Base-by-base conservation (phyloP, 2,113 vertebrate genomes). In the Pseudonaja textilis region DNA sequence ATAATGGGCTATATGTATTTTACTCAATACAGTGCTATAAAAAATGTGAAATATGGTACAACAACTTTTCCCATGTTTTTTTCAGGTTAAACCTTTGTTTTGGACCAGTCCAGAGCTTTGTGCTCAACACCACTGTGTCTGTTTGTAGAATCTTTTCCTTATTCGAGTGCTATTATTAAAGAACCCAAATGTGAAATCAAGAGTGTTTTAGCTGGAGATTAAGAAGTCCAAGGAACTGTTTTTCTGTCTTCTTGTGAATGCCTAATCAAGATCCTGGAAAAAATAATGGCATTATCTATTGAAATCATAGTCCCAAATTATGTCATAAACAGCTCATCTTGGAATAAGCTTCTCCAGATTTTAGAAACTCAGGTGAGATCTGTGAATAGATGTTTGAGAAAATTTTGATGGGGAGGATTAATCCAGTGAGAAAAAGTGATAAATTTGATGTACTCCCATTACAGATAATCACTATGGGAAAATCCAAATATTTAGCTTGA, bases 401-500 rank as follows among this genome's bases (percentile, higher is more conserved):
- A 55, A 57, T 85, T 85, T 42, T 42, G 14, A 89, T 20, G 14
- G 23, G 25, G 7, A 26, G 23, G 34, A 25, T 91, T 55, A 56
- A 12, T 87, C 52, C 5, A 14, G 23, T 88, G 29, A 11, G 39
- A 47, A 86, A 50, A 18, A 26, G 5, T 42, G 50, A 64, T 64
- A 47, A 29, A 34, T 61, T 34, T 69, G 64, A 64, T 11, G 5
- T 16, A 22, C 16, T 45, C 34, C 16, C 9, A 29, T 39, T 22
- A 20, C 2, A 29, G 14, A 20, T 8, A 12, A 50, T 8, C 59
- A 39, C 9, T 3, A 54, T 29, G 9, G 52, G n/a, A 89, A 50
- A 52, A 34, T 26, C 59, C 25, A 56, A 89, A 85, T 85, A 64
- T 25, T 91, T 87, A 55, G 91, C 91, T 95, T 94, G 94, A 3